Percentiles rank a stretch among this genome's conserved stretches.
Conservation (phyloP, 1,140 invertebrate species). For the Trichomalopsis sarcophagae region DNA sequence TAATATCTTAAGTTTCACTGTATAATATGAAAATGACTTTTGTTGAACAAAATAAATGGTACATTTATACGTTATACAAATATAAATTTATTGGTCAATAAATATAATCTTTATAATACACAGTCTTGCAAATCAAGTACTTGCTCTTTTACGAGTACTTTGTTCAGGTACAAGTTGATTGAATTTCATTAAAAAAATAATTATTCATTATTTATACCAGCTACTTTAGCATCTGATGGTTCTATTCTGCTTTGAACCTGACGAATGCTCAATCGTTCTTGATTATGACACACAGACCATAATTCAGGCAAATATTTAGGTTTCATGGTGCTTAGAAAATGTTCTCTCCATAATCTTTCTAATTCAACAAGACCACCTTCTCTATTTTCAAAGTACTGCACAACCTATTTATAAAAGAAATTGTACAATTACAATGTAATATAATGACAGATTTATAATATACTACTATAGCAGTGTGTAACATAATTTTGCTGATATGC, state of each 20-base stretch:
- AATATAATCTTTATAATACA: slow-evolving; percentile 54
- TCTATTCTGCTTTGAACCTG: slow-evolving; percentile 69
- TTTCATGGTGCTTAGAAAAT: slow-evolving; percentile 85
- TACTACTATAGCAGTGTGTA: too few relatives aligned
- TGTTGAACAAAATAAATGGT: slow-evolving; percentile 30
- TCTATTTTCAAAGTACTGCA: slow-evolving; percentile 77
- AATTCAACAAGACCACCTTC: slow-evolving; percentile 81
- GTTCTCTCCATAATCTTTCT: slow-evolving; percentile 85
- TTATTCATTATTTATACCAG: slow-evolving; percentile 61
- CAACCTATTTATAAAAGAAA: slow-evolving; percentile 74
- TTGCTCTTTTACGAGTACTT: slow-evolving; percentile 69
- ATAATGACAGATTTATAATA: neutral
- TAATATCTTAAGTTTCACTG: slow-evolving; percentile 17
- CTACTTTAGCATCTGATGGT: slow-evolving; percentile 67
- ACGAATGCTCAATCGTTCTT: slow-evolving; percentile 72
- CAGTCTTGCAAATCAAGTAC: slow-evolving; percentile 59
- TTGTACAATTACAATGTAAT: slow-evolving; percentile 51
- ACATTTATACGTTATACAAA: slow-evolving; percentile 46
- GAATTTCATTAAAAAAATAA: slow-evolving; percentile 44
- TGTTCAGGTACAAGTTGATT: slow-evolving; percentile 57
- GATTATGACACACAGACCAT: slow-evolving; percentile 86
- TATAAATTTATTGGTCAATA: slow-evolving; percentile 54
- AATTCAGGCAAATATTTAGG: slow-evolving; percentile 82
- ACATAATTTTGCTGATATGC: too few relatives aligned
- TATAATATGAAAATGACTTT: neutral